Evolutionary conservation across 2,113 vertebrate species (phyloP).

Genomic region (Anoplopoma fimbria): DNA sequence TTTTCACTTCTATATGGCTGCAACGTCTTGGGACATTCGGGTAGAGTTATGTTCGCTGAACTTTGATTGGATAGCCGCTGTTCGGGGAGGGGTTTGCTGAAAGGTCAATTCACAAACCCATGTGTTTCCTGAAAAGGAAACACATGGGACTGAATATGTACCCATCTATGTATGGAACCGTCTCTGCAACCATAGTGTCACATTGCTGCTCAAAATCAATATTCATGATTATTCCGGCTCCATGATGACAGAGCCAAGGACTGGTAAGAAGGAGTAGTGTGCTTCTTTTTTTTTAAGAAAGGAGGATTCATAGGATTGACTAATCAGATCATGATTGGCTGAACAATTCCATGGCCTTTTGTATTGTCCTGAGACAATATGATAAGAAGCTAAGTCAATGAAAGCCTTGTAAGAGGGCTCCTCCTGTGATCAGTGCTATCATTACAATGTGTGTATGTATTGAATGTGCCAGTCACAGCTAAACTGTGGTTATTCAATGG

Average conservation of each 20-base stretch:
- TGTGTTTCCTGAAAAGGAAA: neutral
- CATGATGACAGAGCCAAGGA: neutral
- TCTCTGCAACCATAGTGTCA: neutral
- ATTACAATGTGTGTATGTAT: constrained; percentile 22
- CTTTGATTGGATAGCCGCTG: neutral
- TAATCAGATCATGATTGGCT: constrained; percentile 11
- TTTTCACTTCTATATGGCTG: neutral
- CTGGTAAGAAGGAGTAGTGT: neutral
- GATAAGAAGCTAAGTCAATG: constrained; percentile 34
- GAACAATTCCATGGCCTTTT: constrained; percentile 13
- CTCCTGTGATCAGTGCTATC: constrained; percentile 10
- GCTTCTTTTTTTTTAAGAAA: neutral
- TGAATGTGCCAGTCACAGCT: constrained; percentile 30
- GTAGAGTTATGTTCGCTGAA: neutral
- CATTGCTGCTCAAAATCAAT: neutral
- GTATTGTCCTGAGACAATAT: constrained; percentile 29
- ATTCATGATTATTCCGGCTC: constrained; percentile 1
- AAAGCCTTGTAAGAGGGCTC: neutral
- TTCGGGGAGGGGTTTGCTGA: neutral
- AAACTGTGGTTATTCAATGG: constrained; percentile 30
- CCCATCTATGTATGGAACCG: neutral
- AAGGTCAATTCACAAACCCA: neutral
- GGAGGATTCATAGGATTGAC: constrained; percentile 7
- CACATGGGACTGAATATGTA: neutral
- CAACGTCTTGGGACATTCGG: neutral